These are phyloP conservation scores for Oncorhynchus gorbuscha DNA, from an alignment of 2,113 vertebrate species.

Conservation along the genomic window DNA sequence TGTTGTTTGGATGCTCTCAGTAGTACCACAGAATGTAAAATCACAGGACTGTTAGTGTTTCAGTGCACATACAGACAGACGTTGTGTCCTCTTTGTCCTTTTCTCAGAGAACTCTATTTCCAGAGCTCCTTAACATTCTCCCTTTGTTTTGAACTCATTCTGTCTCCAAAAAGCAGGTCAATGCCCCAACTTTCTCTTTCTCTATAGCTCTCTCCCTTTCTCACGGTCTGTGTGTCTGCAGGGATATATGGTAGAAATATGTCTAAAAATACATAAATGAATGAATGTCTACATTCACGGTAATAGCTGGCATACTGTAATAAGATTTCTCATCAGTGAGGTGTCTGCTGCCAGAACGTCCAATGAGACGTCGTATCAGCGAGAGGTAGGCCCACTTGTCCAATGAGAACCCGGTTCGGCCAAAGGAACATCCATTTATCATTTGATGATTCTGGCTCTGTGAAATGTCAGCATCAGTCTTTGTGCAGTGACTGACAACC, in stretches of 20 bases:
- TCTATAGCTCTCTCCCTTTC: conserved; percentile 23
- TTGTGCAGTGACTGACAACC: conserved; percentile 53
- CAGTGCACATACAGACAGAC: conserved; percentile 13
- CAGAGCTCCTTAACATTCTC: conserved; percentile 34
- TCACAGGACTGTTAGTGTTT: conserved; percentile 14
- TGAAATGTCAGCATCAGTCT: conserved; percentile 61
- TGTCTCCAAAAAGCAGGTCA: conserved; percentile 75
- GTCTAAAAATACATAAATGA: conserved; percentile 38
- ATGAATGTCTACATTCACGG: background rate
- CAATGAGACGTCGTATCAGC: background rate
- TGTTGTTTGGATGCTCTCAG: background rate
- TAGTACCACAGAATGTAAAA: background rate
- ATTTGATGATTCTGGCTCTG: conserved; percentile 56
- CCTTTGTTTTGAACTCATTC: conserved; percentile 70
- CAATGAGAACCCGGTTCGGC: conserved; percentile 15
- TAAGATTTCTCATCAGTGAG: conserved; percentile 18
- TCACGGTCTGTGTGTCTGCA: conserved; percentile 34
- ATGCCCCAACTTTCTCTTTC: conserved; percentile 32
- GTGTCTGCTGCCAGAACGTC: background rate
- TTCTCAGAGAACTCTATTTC: conserved; percentile 17
- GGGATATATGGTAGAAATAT: conserved; percentile 37
- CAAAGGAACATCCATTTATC: conserved; percentile 57
- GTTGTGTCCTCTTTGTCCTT: conserved; percentile 27
- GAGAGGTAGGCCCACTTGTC: conserved; percentile 46
- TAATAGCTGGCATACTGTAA: background rate